Evolutionary conservation across 1,140 invertebrate genomes (phyloP).

Genomic region (Epicauta chinensis): DNA sequence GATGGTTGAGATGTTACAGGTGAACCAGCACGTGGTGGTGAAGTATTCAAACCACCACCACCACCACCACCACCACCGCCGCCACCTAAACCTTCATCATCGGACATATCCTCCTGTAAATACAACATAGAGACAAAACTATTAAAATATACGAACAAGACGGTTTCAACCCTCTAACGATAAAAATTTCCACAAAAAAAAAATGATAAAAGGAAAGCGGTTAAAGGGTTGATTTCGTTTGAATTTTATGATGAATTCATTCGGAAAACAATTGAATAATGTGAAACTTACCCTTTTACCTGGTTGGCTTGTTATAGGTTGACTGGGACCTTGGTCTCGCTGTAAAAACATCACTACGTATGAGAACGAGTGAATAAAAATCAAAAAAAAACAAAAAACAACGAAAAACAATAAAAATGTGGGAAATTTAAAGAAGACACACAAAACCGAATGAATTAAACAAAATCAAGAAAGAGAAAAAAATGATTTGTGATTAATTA

Average conservation of each 20-base stretch:
- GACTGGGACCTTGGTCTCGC: slow-evolving; percentile 46
- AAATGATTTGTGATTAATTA: no score
- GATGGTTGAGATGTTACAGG: slow-evolving; percentile 45
- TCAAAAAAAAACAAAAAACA: slow-evolving; percentile 21
- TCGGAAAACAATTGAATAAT: no score
- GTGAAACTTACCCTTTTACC: slow-evolving; percentile 33
- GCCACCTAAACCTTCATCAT: slow-evolving; percentile 40
- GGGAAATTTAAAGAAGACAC: no score
- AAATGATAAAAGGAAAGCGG: no score
- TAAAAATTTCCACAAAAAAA: no score
- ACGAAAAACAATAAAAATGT: slow-evolving; percentile 11
- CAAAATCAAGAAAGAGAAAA: no score
- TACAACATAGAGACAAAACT: slow-evolving; percentile 4
- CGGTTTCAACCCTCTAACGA: no score
- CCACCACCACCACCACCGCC: no score
- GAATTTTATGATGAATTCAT: not conserved
- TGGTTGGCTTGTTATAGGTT: slow-evolving; percentile 34
- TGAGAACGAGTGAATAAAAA: slow-evolving; percentile 30
- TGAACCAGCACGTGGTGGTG: slow-evolving; percentile 31
- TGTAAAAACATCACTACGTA: slow-evolving; percentile 37
- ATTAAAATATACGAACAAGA: not conserved
- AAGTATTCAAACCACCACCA: no score
- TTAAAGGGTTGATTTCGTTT: no score
- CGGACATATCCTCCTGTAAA: slow-evolving; percentile 46
- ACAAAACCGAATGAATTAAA: no score